These are phyloP conservation scores for Acleris holmiana DNA, from an alignment of 2,888 invertebrate species.

Conservation along the genomic window DNA sequence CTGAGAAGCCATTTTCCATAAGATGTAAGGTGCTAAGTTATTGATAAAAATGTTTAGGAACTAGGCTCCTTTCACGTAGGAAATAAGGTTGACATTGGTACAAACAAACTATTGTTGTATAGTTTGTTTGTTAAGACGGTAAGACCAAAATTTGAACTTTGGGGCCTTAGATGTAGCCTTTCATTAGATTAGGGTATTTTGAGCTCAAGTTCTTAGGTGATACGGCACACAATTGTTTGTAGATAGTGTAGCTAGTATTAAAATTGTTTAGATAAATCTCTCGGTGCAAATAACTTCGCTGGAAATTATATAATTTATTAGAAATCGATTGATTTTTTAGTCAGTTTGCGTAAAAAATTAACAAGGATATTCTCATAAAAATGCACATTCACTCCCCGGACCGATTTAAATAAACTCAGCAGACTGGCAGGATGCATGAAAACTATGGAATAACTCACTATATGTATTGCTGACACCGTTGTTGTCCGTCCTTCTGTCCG, in stretches of 20 bases:
- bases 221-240: constrained; percentile 3
- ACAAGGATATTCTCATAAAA: too few relatives aligned
- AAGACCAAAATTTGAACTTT: constrained; percentile 24
- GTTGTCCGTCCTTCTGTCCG: too few relatives aligned
- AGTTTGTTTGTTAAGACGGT: neutral
- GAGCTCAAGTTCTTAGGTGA: constrained; percentile 19
- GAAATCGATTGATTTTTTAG: too few relatives aligned
- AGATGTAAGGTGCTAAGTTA: neutral
- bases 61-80: neutral
- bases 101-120: too few relatives aligned
- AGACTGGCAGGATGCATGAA: too few relatives aligned
- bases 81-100: neutral
- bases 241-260: neutral
- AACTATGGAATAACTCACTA: too few relatives aligned
- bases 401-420: too few relatives aligned
- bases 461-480: too few relatives aligned
- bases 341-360: too few relatives aligned
- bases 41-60: neutral
- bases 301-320: too few relatives aligned
- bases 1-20: neutral
- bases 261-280: neutral
- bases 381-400: too few relatives aligned
- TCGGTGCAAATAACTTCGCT: too few relatives aligned
- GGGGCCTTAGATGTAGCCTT: constrained; percentile 35
- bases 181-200: constrained; percentile 13